Evolutionary conservation across 2,888 invertebrate species (phyloP).

Genomic region (Acanthosepion lycidas): DNA sequence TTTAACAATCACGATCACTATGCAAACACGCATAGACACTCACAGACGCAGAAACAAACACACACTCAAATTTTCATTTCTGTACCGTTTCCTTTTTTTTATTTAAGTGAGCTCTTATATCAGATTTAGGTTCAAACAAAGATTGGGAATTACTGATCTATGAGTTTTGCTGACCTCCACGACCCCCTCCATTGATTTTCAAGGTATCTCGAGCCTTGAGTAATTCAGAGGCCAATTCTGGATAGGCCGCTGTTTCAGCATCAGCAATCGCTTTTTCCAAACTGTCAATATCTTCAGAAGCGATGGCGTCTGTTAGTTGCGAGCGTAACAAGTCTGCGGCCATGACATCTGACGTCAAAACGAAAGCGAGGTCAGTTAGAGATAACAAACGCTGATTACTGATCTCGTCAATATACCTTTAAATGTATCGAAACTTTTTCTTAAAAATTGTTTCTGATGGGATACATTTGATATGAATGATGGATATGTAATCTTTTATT

Average conservation of each 20-base stretch:
- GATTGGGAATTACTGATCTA: background rate
- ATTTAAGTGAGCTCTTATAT: background rate
- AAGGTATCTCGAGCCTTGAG: slow-evolving; percentile 24
- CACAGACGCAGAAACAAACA: too few species aligned
- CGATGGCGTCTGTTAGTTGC: background rate
- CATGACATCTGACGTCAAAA: background rate
- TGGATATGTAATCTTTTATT: too few species aligned
- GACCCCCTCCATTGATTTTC: slow-evolving; percentile 10
- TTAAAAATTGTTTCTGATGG: too few species aligned
- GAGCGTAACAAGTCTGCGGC: background rate
- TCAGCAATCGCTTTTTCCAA: slow-evolving; percentile 34
- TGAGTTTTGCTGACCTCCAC: slow-evolving; percentile 18
- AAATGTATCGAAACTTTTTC: too few species aligned
- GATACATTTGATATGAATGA: too few species aligned
- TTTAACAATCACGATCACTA: too few species aligned
- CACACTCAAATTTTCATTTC: too few species aligned
- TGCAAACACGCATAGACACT: too few species aligned
- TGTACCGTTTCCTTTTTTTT: too few species aligned
- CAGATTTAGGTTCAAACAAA: background rate
- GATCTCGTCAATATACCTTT: too few species aligned
- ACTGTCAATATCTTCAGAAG: background rate
- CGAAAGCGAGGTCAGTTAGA: background rate
- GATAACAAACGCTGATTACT: too few species aligned
- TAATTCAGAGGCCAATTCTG: slow-evolving; percentile 35
- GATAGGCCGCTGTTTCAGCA: background rate